Evolutionary conservation across 2,888 invertebrate species (phyloP), one percentile per base, ranked within the genome.

Genomic region (Hyalella azteca): DNA sequence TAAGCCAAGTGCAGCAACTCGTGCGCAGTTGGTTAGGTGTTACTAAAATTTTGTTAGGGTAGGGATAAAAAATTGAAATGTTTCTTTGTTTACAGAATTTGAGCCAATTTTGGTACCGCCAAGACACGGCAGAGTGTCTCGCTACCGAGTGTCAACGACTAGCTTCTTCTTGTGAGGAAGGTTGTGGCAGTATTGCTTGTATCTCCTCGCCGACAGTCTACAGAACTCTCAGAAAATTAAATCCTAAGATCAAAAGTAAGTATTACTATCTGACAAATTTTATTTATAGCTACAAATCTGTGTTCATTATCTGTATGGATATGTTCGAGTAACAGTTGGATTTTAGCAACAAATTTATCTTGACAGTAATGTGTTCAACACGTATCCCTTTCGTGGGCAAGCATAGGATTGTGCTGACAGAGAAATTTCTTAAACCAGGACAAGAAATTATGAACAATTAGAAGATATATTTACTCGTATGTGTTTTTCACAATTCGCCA

Each of bases 21-120:
- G n/a, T n/a, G n/a, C n/a, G n/a, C n/a, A n/a, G n/a, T n/a, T n/a
- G n/a, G n/a, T n/a, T n/a, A n/a, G n/a, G n/a, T n/a, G n/a, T n/a
- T n/a, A n/a, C n/a, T n/a, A n/a, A n/a, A n/a, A n/a, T n/a, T n/a
- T n/a, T n/a, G n/a, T n/a, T n/a, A n/a, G n/a, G n/a, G n/a, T n/a
- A n/a, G n/a, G n/a, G n/a, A n/a, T n/a, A n/a, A n/a, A n/a, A n/a
- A n/a, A n/a, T n/a, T n/a, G n/a, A 75, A 79, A 60, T 19, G 40
- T 79, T 41, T 73, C 81, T 81, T 85, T 86, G 79, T 84, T 89
- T 90, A 11, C 88, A 96, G 97, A 96, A 98, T 95, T 89, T 98
- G 54, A 97, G 97, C 87, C 98, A 98, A 89, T 98, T 98, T 89
- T 98, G 98, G 98, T 98, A 98, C 87, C 92, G 94, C 86, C 92